phyloP scores from a whole-genome alignment of 2,888 invertebrate species.

The Rhogogaster chlorosoma region DNA sequence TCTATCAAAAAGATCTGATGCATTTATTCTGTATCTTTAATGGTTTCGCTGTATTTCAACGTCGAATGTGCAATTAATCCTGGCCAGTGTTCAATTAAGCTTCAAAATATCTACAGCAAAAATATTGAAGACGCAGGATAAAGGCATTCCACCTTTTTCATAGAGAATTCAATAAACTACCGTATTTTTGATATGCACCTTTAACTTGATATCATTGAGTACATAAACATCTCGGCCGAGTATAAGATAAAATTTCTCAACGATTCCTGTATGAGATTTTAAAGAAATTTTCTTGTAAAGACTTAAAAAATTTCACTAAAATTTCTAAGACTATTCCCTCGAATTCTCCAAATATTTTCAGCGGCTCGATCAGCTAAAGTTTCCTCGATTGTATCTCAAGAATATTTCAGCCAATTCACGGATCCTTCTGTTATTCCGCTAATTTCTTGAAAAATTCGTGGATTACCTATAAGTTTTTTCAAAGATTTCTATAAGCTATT shows the following conservation, averaged over 20 bases:
- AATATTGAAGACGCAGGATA: background rate
- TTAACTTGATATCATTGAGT: background rate
- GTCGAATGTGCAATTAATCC: background rate
- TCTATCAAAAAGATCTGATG: background rate
- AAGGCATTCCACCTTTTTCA: background rate
- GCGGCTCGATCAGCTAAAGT: background rate
- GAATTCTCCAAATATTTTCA: background rate
- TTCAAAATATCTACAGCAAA: background rate
- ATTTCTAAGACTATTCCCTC: background rate
- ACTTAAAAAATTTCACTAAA: background rate
- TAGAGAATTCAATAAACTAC: background rate
- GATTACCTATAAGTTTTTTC: background rate
- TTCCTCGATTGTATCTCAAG: background rate
- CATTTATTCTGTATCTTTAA: background rate
- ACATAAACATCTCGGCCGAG: background rate
- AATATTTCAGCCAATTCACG: background rate
- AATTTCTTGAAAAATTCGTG: background rate
- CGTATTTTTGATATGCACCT: background rate
- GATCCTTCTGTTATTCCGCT: background rate
- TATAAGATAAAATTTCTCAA: no score
- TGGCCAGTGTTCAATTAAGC: background rate
- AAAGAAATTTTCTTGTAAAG: no score
- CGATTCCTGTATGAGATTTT: no score
- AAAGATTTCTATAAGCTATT: background rate
- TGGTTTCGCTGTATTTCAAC: background rate